Percentiles rank a stretch among this genome's conserved stretches.
Evolutionary conservation across 1,140 invertebrate species (phyloP).

Genomic region (Globodera ellingtonae): DNA sequence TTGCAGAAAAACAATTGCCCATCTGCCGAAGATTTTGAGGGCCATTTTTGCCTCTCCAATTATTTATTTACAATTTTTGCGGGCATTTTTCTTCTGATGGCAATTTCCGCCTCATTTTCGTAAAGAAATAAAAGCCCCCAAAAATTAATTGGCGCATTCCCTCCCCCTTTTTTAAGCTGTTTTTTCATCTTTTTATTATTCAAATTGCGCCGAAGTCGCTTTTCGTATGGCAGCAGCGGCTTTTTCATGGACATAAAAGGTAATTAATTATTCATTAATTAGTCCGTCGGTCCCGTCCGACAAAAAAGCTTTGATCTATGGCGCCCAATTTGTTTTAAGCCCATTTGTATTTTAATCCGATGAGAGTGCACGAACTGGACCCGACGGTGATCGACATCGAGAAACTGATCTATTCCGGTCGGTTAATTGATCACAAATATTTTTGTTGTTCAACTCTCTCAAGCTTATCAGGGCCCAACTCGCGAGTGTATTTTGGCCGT

Average conservation of each 20-base stretch:
- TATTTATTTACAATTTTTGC: background rate
- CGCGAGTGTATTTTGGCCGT: background rate
- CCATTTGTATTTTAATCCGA: background rate
- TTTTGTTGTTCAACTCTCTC: slow-evolving; percentile 3
- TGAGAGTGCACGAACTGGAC: slow-evolving; percentile 11
- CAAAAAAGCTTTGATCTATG: too few relatives aligned
- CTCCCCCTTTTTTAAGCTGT: background rate
- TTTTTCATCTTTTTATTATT: background rate
- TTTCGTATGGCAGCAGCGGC: background rate
- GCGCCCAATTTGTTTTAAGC: background rate
- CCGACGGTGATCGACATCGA: slow-evolving; percentile 22
- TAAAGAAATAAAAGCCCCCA: background rate
- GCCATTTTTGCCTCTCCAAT: background rate
- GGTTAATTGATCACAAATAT: background rate
- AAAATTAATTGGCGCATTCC: background rate
- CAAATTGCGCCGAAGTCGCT: background rate
- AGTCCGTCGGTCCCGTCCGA: too few relatives aligned
- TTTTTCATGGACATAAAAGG: background rate
- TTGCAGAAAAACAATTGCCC: background rate
- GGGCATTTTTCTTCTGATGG: background rate
- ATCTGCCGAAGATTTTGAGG: background rate
- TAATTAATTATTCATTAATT: background rate
- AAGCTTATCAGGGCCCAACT: slow-evolving; percentile 6
- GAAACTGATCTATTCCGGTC: slow-evolving; percentile 25
- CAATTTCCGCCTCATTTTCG: background rate